Evolutionary conservation across 2,888 invertebrate species (phyloP).

Genomic region (Pristionchus mayeri): DNA sequence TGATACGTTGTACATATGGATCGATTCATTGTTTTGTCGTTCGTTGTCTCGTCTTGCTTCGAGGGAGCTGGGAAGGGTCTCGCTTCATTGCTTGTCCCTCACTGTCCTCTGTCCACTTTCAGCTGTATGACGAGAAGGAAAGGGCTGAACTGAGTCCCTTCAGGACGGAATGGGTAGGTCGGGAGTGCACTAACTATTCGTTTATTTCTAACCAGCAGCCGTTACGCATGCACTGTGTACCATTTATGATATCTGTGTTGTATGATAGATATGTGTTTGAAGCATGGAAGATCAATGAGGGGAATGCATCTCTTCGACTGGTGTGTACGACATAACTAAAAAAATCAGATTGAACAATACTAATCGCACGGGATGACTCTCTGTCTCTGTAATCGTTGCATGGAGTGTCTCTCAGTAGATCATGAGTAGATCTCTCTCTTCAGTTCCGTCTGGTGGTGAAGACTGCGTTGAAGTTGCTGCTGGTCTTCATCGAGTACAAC

Average conservation of each 20-base stretch:
- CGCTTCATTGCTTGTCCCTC: conserved; percentile 30
- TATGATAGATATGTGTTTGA: no score
- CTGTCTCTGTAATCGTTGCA: no score
- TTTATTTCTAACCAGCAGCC: background rate
- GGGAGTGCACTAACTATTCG: no score
- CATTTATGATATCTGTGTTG: background rate
- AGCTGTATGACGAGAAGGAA: conserved; percentile 71
- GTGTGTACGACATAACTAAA: no score
- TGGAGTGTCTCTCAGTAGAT: background rate
- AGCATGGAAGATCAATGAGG: no score
- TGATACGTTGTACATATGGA: no score
- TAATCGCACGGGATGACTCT: conserved; percentile 23
- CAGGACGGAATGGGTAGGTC: conserved; percentile 74
- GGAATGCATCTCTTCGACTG: no score
- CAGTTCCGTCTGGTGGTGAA: conserved; percentile 95
- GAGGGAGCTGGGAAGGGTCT: no score
- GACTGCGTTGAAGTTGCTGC: conserved; percentile 93
- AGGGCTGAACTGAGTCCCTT: conserved; percentile 73
- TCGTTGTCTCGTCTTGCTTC: no score
- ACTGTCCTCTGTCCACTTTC: conserved; percentile 57
- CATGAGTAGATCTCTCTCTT: conserved; percentile 54
- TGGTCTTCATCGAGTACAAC: conserved; percentile 98
- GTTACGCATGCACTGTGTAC: background rate
- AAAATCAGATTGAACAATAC: no score
- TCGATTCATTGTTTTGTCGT: background rate